Evolutionary conservation across 2,113 vertebrate species (phyloP), one percentile per base, ranked within the genome.

Genomic region (Isichthys henryi): DNA sequence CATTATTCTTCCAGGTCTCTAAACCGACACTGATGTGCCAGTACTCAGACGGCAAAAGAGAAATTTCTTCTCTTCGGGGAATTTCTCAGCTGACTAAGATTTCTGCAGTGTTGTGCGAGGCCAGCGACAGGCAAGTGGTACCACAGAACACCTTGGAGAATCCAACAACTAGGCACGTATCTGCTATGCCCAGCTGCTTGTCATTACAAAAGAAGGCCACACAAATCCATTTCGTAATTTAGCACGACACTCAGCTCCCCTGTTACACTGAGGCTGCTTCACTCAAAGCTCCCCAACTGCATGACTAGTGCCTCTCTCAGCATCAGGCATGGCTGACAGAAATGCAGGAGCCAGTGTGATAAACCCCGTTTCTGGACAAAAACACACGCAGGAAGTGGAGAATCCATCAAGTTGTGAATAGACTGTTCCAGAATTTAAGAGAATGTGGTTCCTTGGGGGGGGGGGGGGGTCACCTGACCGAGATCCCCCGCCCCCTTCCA

Each of bases 161-260:
- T 27, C 77, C 83, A 88, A 46, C 83, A 83, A 58, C 39, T 70
- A 49, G 21, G 88, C 35, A 87, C 82, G 85, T 91, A 70, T 92
- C 86, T 92, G n/a, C 56, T 89, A 0, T 70, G 5, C 91, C 39
- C 66, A 92, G 88, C 46, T 91, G 88, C 77, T 66, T 89, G 43
- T 6, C 84, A 49, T 88, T 88, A 49, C 70, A 39, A 56, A 66
- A 83, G 89, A 90, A 93, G 66, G 91, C 21, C 39, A 31, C 35
- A 91, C 89, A 86, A 27, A 90, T 91, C 93, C 90, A 62, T 91
- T 62, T 62, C 89, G 92, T 1, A 90, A 90, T 91, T 92, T 53
- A 7, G 86, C 86, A 52, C 86, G 88, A 89, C 50, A 23, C 82
- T 84, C 82, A 82, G 50, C 91, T 52, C 94, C 91, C 88, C 90